Base-by-base conservation (phyloP, 1,140 invertebrate species). In the Belonocnema kinseyi region DNA sequence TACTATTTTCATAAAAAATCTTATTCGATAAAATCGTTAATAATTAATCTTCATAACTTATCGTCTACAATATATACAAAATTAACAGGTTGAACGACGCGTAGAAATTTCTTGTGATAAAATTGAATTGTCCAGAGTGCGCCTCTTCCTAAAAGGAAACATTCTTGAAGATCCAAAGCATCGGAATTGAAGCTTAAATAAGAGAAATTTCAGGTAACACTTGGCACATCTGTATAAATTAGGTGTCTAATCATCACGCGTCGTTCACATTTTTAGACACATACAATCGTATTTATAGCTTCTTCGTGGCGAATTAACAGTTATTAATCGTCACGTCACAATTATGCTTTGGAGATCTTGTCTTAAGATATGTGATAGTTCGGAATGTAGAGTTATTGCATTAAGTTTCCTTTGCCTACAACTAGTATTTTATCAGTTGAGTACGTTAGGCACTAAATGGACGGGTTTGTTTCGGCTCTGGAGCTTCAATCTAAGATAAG, bases 391-490 rank as follows among this genome's bases (percentile, higher is more conserved):
- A 26, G 14, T 72, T 46, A 66, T 66, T 66, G 61, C 61, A 66
- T 40, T 66, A 66, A 40, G 40, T 50, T 73, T 52, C 19, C 8
- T 56, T 56, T 74, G n/a, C 8, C 21, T 73, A 40, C 52, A 73
- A 79, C 79, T 82, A 79, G 78, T 58, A 83, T 76, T 75, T 50
- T 82, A 77, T 77, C 76, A 84, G 76, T 81, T 73, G 61, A 79
- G 78, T 82, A 83, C 58, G 80, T 84, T 89, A 89, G 88, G 88
- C 88, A 89, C 87, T 88, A 89, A 85, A 85, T 88, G 88, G 88
- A 89, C 88, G 88, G 88, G 85, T 84, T 73, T 86, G 80, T 78
- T 85, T 51, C 78, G 83, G 58, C 70, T 80, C 61, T 66, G 26
- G 58, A 61, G 58, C 81, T 73, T 82, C 11, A 77, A 17, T 83